Base-by-base conservation (phyloP, 2,113 vertebrate genomes). In the Variabilichromis moorii region DNA sequence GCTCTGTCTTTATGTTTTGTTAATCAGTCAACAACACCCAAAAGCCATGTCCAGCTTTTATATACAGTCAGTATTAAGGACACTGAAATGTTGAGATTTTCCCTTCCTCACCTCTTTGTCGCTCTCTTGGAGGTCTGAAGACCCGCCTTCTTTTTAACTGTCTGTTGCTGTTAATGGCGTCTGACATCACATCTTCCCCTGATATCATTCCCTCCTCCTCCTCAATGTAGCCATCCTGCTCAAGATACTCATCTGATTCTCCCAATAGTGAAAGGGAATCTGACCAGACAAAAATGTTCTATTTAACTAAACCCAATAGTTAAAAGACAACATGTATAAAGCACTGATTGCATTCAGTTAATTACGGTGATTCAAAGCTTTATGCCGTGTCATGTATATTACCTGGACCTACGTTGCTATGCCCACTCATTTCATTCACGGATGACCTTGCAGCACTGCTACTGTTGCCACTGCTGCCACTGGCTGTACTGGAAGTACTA, bases 51-150 rank as follows among this genome's bases (percentile, higher is more conserved):
- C 11, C 42, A 78, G 26, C 16, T 50, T 78, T 78, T 50, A 31
- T 28, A 76, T 50, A 12, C 2, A 19, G 14, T 50, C 35, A 71
- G 37, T 24, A 42, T 71, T 71, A 42, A 42, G n/a, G 7, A 66
- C 9, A 78, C 6, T 21, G 14, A 80, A 80, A 80, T 83, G 12
- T 26, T 12, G 7, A 28, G 7, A 51, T 37, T 37, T 63, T 81
- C 40, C 21, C 17, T 19, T 12, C 3, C 93, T 95, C 89, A 98
- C 98, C 97, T 94, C 98, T 96, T 88, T 98, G 97, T 33, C 98
- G 94, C 91, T 98, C 98, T 76, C 97, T 96, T 37, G 96, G 95
- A 35, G 96, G 96, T 89, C 95, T 93, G n/a, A 97, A 96, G 5
- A 97, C 91, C 47, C 97, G 93, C 85, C 96, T 93, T 79, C 96